phyloP scores from a whole-genome alignment of 2,797 vertebrate genomes.

The Malacoctenus gilli region DNA sequence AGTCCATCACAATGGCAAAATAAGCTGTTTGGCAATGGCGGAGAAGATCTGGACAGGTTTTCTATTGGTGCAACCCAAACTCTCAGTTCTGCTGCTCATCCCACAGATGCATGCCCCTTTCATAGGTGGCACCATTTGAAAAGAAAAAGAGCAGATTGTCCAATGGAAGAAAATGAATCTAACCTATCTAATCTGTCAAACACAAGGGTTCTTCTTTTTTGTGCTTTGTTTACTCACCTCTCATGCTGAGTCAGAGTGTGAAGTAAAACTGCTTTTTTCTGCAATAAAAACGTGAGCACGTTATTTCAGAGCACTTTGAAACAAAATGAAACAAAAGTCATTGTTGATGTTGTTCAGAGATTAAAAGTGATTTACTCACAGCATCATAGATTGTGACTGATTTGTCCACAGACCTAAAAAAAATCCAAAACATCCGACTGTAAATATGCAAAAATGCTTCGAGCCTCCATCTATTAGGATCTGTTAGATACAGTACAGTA shows the following conservation, averaged over 20 bases:
- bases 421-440: slow-evolving; percentile 2
- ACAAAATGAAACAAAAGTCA: neutral
- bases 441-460: neutral
- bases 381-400: slow-evolving; percentile 79
- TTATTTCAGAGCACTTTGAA: neutral
- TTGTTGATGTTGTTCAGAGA: neutral
- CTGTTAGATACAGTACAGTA: neutral
- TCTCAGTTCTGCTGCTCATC: too few relatives aligned
- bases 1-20: too few relatives aligned
- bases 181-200: too few relatives aligned
- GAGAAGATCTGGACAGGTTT: too few relatives aligned
- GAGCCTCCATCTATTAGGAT: neutral
- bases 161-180: too few relatives aligned
- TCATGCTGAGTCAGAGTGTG: slow-evolving; percentile 89
- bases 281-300: slow-evolving; percentile 32
- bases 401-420: slow-evolving; percentile 83
- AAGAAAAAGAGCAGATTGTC: too few relatives aligned
- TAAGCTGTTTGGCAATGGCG: too few relatives aligned
- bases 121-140: too few relatives aligned
- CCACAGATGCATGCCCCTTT: too few relatives aligned
- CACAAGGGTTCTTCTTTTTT: too few relatives aligned
- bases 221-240: slow-evolving; percentile 87
- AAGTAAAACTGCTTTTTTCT: slow-evolving; percentile 86
- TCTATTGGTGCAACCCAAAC: too few relatives aligned
- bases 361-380: slow-evolving; percentile 68